Evolutionary conservation across 2,113 vertebrate genomes (phyloP), one percentile per base, ranked within the genome.

Genomic region (Siniperca knerii): DNA sequence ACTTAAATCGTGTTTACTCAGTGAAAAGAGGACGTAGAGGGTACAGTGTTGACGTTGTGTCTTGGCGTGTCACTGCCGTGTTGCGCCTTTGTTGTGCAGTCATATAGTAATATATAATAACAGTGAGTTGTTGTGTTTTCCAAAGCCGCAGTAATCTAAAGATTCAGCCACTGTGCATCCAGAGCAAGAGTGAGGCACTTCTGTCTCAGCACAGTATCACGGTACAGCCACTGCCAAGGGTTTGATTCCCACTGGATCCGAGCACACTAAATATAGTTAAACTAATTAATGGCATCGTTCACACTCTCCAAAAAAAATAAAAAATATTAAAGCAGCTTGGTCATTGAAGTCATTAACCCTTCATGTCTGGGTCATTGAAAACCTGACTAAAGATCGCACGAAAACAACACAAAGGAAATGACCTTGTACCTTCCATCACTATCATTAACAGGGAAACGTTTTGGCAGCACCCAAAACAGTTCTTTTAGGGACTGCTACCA

Each of bases 191-290:
- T n/a, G 61, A 66, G 50, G 35, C 57, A 0, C 60, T 73, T 64
- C 33, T 78, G 44, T 60, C 29, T 37, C 66, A 55, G 61, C 18
- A 23, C 48, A 71, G 35, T 37, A 52, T 62, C 50, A 13, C 46
- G 42, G 52, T 29, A 16, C 79, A 23, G 58, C 52, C 62, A 0
- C 60, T 50, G 37, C 76, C 68, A 55, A 70, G 77, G 48, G 20
- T 87, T 85, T 77, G 73, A 90, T 77, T 90, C 85, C 82, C 80
- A 74, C 54, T 29, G 69, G 79, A 16, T 85, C 64, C 52, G 37
- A 46, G 68, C 33, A 4, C 62, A 61, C 85, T 89, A 85, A 88
- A 88, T 85, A 87, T 88, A 89, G 77, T 77, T 62, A 79, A 78
- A 77, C 82, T 81, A 89, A 89, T 93, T 90, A 88, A 86, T 52